Evolutionary conservation across 1,140 invertebrate species (phyloP).

Genomic region (Trichogramma pretiosum): DNA sequence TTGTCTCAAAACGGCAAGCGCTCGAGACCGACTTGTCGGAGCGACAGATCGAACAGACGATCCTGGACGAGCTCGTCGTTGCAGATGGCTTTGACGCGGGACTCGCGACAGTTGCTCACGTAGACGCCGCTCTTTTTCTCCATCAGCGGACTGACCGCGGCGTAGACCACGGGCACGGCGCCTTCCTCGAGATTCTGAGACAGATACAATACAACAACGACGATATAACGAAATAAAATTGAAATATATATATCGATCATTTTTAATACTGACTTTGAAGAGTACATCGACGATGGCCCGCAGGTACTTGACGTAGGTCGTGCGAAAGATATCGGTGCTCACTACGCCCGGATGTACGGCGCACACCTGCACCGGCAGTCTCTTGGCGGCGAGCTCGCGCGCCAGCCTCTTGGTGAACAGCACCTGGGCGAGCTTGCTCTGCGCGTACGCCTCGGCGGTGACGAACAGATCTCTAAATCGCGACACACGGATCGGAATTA

Average conservation of each 20-base stretch:
- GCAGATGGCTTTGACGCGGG: slow-evolving; percentile 30
- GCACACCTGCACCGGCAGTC: slow-evolving; percentile 55
- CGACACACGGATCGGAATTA: too few species aligned
- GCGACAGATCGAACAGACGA: slow-evolving; percentile 31
- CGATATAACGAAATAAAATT: not conserved
- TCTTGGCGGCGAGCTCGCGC: slow-evolving; percentile 48
- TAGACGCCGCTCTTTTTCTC: slow-evolving; percentile 66
- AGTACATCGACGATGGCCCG: slow-evolving; percentile 52
- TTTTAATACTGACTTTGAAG: slow-evolving; percentile 53
- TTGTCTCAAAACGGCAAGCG: too few species aligned
- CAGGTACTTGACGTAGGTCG: slow-evolving; percentile 51
- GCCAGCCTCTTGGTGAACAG: slow-evolving; percentile 66
- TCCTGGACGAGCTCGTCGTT: slow-evolving; percentile 28
- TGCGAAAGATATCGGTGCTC: slow-evolving; percentile 71
- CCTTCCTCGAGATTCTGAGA: slow-evolving; percentile 68
- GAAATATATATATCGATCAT: not conserved
- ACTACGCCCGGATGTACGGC: slow-evolving; percentile 86
- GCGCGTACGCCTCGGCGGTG: slow-evolving; percentile 65
- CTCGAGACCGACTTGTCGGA: too few species aligned
- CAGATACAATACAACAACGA: too few species aligned
- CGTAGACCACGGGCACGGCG: slow-evolving; percentile 62
- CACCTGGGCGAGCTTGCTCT: slow-evolving; percentile 82
- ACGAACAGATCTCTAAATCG: slow-evolving; percentile 52
- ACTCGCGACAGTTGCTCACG: slow-evolving; percentile 56
- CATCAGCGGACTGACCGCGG: slow-evolving; percentile 60